Conservation (phyloP, 2,888 invertebrate genomes). For the Drosophila greeni region DNA sequence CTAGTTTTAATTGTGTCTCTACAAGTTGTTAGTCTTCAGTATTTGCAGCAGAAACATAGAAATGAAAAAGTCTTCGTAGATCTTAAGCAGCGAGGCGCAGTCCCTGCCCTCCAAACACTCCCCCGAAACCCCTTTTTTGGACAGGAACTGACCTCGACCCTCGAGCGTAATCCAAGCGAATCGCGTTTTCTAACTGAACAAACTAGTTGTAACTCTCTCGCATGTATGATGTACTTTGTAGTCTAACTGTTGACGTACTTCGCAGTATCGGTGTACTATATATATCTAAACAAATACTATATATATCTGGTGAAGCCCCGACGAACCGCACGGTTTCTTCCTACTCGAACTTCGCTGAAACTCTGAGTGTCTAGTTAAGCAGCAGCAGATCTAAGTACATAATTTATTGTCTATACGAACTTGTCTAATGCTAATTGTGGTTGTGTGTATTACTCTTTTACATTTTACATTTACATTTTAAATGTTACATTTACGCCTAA, state of each 20-base stretch:
- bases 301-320: conserved; percentile 43
- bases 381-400: conserved; percentile 44
- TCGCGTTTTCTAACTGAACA: conserved; percentile 65
- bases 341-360: conserved; percentile 66
- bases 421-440: conserved; percentile 64
- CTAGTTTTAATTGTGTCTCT: conserved; percentile 25
- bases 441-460: conserved; percentile 71
- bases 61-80: conserved; percentile 57
- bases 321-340: conserved; percentile 65
- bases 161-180: conserved; percentile 44
- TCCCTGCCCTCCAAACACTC: conserved; percentile 1
- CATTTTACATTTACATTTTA: conserved; percentile 15
- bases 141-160: conserved; percentile 43
- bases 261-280: conserved; percentile 46
- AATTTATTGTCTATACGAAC: conserved; percentile 35
- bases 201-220: conserved; percentile 60
- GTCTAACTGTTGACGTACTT: conserved; percentile 27
- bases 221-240: conserved; percentile 42
- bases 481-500: conserved; percentile 30
- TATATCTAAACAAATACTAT: too few species aligned
- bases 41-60: conserved; percentile 50
- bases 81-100: conserved; percentile 36
- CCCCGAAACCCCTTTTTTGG: conserved; percentile 8
- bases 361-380: conserved; percentile 68
- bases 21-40: conserved; percentile 54